phyloP scores from a whole-genome alignment of 2,888 invertebrate genomes.

The Lathronympha strigana region DNA sequence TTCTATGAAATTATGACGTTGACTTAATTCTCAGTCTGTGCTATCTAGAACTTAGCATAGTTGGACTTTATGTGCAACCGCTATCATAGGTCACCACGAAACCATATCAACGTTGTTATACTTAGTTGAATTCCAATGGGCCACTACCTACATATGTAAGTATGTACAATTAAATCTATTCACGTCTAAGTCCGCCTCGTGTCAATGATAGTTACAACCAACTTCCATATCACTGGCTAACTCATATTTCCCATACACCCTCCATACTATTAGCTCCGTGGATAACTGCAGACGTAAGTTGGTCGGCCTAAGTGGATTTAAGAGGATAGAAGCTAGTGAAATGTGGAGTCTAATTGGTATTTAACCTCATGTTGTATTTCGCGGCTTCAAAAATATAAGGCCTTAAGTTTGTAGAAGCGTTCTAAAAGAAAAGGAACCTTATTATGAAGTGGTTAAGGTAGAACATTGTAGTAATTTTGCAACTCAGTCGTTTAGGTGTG shows the following conservation, averaged over 20 bases:
- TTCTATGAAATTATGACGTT: no score
- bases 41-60: no score
- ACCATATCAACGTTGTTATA: no score
- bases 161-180: constrained; percentile 14
- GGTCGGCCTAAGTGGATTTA: constrained; percentile 31
- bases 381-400: neutral
- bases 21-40: no score
- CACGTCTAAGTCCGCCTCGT: constrained; percentile 3
- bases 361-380: constrained; percentile 26
- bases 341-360: constrained; percentile 34
- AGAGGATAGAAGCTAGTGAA: constrained; percentile 28
- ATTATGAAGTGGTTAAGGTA: neutral
- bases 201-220: constrained; percentile 18
- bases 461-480: neutral
- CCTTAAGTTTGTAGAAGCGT: neutral
- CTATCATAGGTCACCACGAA: no score
- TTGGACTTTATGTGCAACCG: no score
- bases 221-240: neutral
- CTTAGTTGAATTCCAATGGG: no score
- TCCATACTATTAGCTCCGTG: neutral
- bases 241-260: neutral
- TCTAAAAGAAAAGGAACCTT: constrained; percentile 6
- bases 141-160: no score
- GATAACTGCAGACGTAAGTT: constrained; percentile 3
- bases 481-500: neutral